Base-by-base conservation (phyloP, 2,113 vertebrate species). In the Falco punctatus region DNA sequence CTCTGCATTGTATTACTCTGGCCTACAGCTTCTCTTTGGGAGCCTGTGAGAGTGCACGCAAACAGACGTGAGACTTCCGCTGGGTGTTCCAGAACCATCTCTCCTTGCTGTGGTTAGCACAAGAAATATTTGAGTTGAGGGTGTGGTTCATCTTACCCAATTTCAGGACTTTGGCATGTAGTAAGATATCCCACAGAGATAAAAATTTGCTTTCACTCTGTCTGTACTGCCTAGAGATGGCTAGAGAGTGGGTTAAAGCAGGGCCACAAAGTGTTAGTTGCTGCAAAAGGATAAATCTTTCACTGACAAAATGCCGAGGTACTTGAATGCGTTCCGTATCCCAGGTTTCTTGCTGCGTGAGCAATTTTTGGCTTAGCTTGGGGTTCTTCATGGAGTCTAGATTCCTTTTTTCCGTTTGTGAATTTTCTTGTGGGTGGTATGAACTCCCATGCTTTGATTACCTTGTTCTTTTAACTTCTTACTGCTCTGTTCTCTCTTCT, bases 71-170 rank as follows among this genome's bases (percentile, higher is more conserved):
- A 73, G 32, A 8, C 54, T 85, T 72, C 40, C 10, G 10, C 71
- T 72, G 38, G 10, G 2, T 48, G n/a, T 92, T 96, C 88, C 84
- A 87, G 91, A 96, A 90, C 48, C 65, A 35, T 88, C 73, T 89
- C 52, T 90, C 62, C 38, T 66, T 51, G 38, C 42, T 54, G 4
- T 27, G 6, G 3, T 79, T 75, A 92, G 52, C 27, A 18, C 22
- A 23, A 35, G 84, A 51, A 81, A 33, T 48, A 27, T 4, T 55
- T n/a, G 51, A 58, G 35, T 81, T 2, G 3, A 64, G 18, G 7
- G 8, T 17, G 5, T 79, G 35, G 35, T 92, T 94, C 1, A 2
- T 59, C 46, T 65, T 75, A 23, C 11, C 19, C 49, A 6, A 0
- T 79, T 89, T 70, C 32, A 46, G 40, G 61, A 57, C 73, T 54